These are phyloP conservation scores for Pomatorhinus ruficollis DNA, from an alignment of 2,113 vertebrate species.

Conservation along the genomic window DNA sequence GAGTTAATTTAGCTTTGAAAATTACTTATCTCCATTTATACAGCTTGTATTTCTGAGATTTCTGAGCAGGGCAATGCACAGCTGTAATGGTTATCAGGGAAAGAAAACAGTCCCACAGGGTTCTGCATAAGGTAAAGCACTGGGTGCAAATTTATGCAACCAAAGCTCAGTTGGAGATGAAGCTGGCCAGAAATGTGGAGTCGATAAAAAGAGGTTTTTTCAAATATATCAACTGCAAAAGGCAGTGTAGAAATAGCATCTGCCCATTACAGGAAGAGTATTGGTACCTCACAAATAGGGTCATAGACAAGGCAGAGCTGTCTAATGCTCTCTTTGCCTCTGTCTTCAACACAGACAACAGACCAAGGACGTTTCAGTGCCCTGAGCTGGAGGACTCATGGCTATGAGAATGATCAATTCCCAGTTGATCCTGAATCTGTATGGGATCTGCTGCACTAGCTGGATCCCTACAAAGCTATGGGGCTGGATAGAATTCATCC, in stretches of 20 bases:
- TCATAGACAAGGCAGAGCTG: not conserved
- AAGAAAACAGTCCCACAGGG: not conserved
- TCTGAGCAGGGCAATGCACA: not conserved
- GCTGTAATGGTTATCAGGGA: not conserved
- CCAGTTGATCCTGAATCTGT: not conserved
- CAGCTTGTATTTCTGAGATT: not conserved
- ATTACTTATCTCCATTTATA: not conserved
- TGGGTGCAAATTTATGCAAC: fast-evolving
- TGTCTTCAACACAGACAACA: not conserved
- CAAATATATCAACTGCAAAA: not conserved
- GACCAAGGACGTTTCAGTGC: fast-evolving
- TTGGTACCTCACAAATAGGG: not conserved
- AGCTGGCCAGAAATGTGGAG: not conserved
- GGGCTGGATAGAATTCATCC: not conserved
- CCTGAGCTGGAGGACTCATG: not conserved
- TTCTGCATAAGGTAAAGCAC: not conserved
- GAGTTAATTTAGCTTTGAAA: not conserved
- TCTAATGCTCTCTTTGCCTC: not conserved
- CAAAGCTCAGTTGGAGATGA: not conserved
- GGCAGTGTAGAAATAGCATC: not conserved
- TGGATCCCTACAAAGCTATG: not conserved
- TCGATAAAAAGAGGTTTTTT: not conserved
- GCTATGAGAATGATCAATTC: not conserved
- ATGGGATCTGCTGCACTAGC: fast-evolving
- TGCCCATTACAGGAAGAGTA: not conserved